Evolutionary conservation across 2,797 vertebrate species (phyloP).

Genomic region (Xiphophorus birchmanni): DNA sequence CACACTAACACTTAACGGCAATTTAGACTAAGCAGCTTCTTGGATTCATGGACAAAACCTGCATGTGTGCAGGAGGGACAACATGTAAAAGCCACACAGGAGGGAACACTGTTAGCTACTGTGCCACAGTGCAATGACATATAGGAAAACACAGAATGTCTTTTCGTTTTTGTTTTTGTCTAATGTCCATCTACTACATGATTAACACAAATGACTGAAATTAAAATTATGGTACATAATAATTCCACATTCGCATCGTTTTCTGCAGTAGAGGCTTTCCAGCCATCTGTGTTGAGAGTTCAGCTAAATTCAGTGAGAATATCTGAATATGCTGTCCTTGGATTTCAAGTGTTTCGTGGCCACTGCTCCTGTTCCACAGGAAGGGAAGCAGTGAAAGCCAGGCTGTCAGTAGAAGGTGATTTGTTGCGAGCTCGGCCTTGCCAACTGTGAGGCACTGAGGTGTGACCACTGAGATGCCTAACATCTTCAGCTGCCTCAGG

Average conservation of each 20-base stretch:
- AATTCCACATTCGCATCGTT: background rate
- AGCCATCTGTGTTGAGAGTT: slow-evolving; percentile 42
- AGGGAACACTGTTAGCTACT: background rate
- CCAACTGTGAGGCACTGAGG: slow-evolving; percentile 79
- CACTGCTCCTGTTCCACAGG: slow-evolving; percentile 62
- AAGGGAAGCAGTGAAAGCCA: slow-evolving; percentile 48
- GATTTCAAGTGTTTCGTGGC: slow-evolving; percentile 56
- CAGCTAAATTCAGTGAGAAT: slow-evolving; percentile 37
- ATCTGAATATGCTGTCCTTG: slow-evolving; percentile 65
- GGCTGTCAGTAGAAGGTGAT: slow-evolving; percentile 73
- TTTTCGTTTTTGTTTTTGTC: background rate
- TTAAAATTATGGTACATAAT: background rate
- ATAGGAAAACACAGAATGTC: background rate
- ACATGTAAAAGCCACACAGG: background rate
- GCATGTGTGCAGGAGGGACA: background rate
- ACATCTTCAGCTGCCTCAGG: slow-evolving; percentile 78
- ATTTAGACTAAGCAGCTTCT: background rate
- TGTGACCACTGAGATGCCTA: slow-evolving; percentile 75
- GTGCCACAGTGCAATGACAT: background rate
- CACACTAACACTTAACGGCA: background rate
- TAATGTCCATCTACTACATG: background rate
- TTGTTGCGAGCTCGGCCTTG: slow-evolving; percentile 78
- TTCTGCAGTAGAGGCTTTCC: slow-evolving; percentile 60
- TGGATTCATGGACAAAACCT: background rate
- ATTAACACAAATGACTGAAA: background rate